Base-by-base conservation (phyloP, 2,797 vertebrate species). In the Manis javanica region DNA sequence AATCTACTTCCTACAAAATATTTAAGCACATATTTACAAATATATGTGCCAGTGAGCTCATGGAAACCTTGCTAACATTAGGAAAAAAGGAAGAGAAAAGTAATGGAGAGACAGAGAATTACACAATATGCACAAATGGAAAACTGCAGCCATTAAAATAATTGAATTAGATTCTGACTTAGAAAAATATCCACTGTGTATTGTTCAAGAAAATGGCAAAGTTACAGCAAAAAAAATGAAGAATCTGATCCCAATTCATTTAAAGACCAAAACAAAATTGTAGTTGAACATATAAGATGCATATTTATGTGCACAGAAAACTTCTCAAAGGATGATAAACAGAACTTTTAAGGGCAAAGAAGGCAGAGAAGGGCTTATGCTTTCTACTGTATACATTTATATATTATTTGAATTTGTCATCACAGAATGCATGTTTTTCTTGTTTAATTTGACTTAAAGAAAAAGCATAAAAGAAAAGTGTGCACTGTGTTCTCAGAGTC, bases 121-220 rank as follows among this genome's bases (percentile, higher is more conserved):
- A 46, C 0, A 69, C 15, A 42, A 31, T 59, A 51, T 77, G 16
- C 26, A 16, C 26, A 81, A 59, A 71, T 84, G 39, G 34, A 81
- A 96, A 92, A 42, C 8, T 72, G 13, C 9, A 79, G 19, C 4
- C 37, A 78, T 82, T 74, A 79, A 82, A 92, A 86, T 91, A 90
- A 92, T 39, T 69, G 34, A 92, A 68, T 77, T 93, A 42, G 16
- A 51, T 87, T 90, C 12, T 26, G 5, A 94, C 83, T 84, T 89
- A 74, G 55, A 77, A 95, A 90, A 91, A 88, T 31, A 79, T 55
- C 12, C 2, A 49, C 5, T 34, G 1, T 2, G n/a, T 87, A 86
- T 83, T 83, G 29, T 90, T 91, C 92, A 90, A 71, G 75, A 92
- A 88, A 92, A 64, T 31, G 72, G 7, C 5, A 90, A 90, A 19